Base-by-base conservation (phyloP, 2,113 vertebrate genomes). In the Sinocyclocheilus anophthalmus region DNA sequence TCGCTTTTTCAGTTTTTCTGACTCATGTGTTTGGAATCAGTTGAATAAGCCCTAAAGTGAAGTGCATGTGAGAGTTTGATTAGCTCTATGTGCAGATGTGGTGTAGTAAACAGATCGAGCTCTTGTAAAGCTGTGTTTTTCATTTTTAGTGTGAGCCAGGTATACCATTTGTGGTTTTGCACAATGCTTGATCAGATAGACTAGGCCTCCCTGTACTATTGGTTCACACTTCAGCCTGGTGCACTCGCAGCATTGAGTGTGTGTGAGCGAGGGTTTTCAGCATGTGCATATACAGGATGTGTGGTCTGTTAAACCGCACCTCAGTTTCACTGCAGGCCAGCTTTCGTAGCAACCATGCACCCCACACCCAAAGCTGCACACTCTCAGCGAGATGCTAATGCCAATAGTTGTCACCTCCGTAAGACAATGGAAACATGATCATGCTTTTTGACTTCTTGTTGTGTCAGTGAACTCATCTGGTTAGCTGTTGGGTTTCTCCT, bases 111-210 rank as follows among this genome's bases (percentile, higher is more conserved):
- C 30, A 67, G n/a, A 42, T 48, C 16, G n/a, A 84, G 72, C 33
- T 59, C 75, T 85, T 79, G 59, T 72, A 92, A 94, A 93, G 89
- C 92, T 91, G 90, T 93, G 92, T 92, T 92, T 93, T 92, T 94
- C 91, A 93, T 92, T 94, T 90, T 90, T 88, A 91, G 87, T 92
- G 88, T 94, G 84, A 89, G 33, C 78, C 87, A 90, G 92, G 91
- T 87, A 87, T 86, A 45, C 81, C 76, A 89, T 87, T 73, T 84
- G 87, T 26, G 90, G 89, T 87, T 88, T 88, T 84, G 81, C 72
- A 77, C 75, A 20, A 39, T 85, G 50, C 63, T 87, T 67, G 75
- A 89, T 84, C 90, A 87, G 90, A 79, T 79, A 70, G 79, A 86
- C 81, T 50, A 78, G 85, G 76, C 76, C 88, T 67, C 79, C 50